A percentile compares a stretch with the other conserved stretches of the same genome.
Conservation (phyloP, 1,140 invertebrate species). For the Chironomus tepperi region DNA sequence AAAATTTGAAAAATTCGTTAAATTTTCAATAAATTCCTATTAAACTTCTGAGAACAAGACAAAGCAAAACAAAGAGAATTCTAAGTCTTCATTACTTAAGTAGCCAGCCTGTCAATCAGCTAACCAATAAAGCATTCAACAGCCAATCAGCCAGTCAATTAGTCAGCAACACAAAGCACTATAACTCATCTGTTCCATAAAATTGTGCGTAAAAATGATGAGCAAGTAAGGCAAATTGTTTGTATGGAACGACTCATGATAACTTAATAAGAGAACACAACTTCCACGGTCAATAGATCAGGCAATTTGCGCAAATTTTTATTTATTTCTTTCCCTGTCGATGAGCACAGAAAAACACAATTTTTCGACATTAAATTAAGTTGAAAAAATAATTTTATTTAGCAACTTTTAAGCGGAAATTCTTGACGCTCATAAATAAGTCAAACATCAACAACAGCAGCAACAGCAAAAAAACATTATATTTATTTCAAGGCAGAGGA, state of each 20-base stretch:
- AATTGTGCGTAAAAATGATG: no score
- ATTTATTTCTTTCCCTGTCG: not conserved
- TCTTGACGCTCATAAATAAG: constrained; percentile 12
- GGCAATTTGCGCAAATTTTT: not conserved
- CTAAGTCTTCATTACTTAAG: no score
- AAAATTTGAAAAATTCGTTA: no score
- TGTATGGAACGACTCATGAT: not conserved
- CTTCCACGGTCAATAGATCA: not conserved
- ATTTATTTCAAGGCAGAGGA: constrained; percentile 12
- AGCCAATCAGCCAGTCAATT: no score
- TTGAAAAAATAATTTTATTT: no score
- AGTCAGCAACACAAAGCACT: no score
- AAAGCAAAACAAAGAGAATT: no score
- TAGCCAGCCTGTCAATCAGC: no score
- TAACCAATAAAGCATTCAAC: no score
- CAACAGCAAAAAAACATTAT: not conserved
- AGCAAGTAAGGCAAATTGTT: not conserved
- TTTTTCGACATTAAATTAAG: not conserved
- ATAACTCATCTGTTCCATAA: no score
- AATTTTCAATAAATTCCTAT: no score
- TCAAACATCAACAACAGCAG: not conserved
- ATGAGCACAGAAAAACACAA: constrained; percentile 12
- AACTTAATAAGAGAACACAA: not conserved
- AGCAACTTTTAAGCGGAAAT: not conserved
- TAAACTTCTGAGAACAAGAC: no score